Conservation (phyloP, 2,888 invertebrate species). For the Gnatocerus cornutus region DNA sequence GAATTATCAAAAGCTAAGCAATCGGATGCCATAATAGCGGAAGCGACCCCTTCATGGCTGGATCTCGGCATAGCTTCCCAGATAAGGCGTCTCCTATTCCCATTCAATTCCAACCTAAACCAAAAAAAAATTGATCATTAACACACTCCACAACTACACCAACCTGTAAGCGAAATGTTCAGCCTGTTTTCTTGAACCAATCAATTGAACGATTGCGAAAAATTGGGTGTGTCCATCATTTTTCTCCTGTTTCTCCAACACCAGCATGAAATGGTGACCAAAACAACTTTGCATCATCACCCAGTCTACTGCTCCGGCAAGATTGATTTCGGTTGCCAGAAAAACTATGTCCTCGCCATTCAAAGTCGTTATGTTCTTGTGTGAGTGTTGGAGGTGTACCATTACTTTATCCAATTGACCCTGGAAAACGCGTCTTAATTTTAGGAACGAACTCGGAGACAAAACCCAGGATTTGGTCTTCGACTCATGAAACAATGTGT, state of each 20-base stretch:
- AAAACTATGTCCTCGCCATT: slow-evolving; percentile 99
- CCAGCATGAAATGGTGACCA: slow-evolving; percentile 99
- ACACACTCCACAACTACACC: slow-evolving; percentile 41
- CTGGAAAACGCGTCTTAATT: slow-evolving; percentile 53
- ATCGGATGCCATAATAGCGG: slow-evolving; percentile 98
- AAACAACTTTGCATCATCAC: slow-evolving; percentile 99
- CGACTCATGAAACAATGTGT: too few species aligned
- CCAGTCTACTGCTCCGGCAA: slow-evolving; percentile 99
- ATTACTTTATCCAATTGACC: slow-evolving; percentile 98
- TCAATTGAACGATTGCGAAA: slow-evolving; percentile 98
- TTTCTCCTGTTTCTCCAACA: slow-evolving; percentile 98
- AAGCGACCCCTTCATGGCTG: slow-evolving; percentile 98
- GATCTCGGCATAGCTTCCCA: slow-evolving; percentile 99
- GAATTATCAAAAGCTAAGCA: slow-evolving; percentile 99
- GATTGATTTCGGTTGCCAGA: slow-evolving; percentile 98
- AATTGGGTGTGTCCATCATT: slow-evolving; percentile 97
- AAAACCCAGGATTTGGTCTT: too few species aligned
- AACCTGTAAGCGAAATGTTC: slow-evolving; percentile 98
- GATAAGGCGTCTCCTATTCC: slow-evolving; percentile 93
- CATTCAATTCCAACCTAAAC: slow-evolving; percentile 93
- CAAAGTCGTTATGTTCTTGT: slow-evolving; percentile 98
- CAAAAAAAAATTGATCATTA: slow-evolving; percentile 13
- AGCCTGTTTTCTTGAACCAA: slow-evolving; percentile 98
- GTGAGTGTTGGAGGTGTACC: slow-evolving; percentile 97
- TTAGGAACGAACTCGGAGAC: too few species aligned